These are phyloP conservation scores for Lasioglossum pauxillum DNA, from an alignment of 2,888 invertebrate species.

Conservation along the genomic window DNA sequence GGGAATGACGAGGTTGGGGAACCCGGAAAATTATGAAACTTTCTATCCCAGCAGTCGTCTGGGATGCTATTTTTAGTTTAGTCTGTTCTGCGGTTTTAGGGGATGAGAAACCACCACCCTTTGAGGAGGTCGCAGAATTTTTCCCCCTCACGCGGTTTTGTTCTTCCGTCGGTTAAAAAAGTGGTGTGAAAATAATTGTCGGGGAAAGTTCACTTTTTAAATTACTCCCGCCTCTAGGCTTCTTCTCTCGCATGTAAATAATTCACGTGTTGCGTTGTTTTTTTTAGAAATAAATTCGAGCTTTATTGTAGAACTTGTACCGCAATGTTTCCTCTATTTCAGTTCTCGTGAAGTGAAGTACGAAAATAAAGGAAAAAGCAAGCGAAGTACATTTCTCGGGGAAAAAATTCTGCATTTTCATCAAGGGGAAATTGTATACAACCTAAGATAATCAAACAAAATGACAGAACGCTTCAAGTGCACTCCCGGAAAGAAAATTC, in stretches of 20 bases:
- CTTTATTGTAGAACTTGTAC: neutral
- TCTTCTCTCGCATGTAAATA: neutral
- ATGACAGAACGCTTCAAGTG: too few relatives aligned
- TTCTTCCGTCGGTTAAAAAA: neutral
- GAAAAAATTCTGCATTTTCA: neutral
- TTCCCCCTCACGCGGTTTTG: neutral
- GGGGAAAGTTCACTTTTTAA: neutral
- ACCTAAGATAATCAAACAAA: too few relatives aligned
- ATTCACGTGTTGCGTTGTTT: neutral
- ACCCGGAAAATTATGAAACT: conserved; percentile 1
- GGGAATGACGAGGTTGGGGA: neutral
- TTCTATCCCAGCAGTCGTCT: neutral
- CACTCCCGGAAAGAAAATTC: neutral
- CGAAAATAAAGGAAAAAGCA: too few relatives aligned
- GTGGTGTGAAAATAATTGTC: neutral
- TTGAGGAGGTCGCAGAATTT: neutral
- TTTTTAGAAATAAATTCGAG: neutral
- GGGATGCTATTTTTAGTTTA: neutral
- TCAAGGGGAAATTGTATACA: neutral
- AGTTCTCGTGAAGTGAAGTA: too few relatives aligned
- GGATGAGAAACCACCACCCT: neutral
- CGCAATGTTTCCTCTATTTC: too few relatives aligned
- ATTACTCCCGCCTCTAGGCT: neutral
- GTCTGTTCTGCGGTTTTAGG: neutral
- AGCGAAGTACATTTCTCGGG: neutral